A percentile compares a stretch with the other conserved stretches of the same genome.
Conservation (phyloP, 2,797 vertebrate genomes). For the Margarornis squamiger region DNA sequence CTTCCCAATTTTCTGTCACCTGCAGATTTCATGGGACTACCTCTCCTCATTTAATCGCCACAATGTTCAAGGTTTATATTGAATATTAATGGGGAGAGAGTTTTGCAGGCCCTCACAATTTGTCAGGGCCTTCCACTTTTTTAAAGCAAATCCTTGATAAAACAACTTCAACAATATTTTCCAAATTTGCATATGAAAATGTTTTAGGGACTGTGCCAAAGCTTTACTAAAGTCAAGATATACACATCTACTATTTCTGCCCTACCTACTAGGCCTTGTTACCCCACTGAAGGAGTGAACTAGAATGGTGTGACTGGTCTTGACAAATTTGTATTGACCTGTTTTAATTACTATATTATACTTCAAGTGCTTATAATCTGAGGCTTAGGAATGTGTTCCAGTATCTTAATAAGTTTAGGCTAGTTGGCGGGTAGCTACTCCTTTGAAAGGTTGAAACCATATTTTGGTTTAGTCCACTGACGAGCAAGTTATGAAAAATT, state of each 20-base stretch:
- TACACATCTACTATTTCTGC: background rate
- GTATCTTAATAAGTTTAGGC: background rate
- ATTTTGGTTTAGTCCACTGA: background rate
- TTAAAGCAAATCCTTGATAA: background rate
- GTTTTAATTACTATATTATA: background rate
- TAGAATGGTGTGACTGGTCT: background rate
- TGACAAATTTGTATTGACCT: background rate
- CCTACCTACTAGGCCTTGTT: background rate
- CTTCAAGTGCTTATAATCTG: background rate
- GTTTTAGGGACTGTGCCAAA: background rate
- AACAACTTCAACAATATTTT: background rate
- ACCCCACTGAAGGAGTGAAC: background rate
- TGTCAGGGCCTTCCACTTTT: background rate
- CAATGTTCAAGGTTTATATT: background rate
- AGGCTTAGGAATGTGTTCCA: background rate
- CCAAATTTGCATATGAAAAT: background rate
- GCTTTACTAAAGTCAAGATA: background rate
- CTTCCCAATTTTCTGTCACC: background rate
- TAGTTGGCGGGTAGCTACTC: background rate
- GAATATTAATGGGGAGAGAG: background rate
- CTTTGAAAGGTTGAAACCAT: background rate
- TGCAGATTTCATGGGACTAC: background rate
- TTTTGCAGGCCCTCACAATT: background rate
- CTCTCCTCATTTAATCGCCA: background rate
- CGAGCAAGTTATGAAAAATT: background rate